phyloP scores from a whole-genome alignment of 2,888 invertebrate species.

The Machimus rusticus region DNA sequence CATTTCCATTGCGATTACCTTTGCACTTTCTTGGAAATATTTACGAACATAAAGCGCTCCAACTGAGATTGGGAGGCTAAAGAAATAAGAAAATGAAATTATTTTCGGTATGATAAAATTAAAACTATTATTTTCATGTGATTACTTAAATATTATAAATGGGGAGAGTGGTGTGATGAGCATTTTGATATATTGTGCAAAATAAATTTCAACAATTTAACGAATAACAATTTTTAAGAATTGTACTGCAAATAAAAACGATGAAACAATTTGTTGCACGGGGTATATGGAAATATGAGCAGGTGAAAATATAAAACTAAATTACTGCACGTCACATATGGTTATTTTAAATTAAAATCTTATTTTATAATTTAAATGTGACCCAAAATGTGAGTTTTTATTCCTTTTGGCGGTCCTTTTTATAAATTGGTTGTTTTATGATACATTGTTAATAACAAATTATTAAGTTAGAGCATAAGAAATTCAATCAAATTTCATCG shows the following conservation, averaged over 20 bases:
- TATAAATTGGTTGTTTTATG: too few relatives aligned
- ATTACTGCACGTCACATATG: not conserved
- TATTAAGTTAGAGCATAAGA: too few relatives aligned
- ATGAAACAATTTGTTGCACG: not conserved
- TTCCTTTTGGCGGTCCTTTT: too few relatives aligned
- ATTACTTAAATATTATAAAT: not conserved
- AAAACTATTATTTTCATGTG: not conserved
- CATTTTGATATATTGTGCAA: not conserved
- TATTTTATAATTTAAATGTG: too few relatives aligned
- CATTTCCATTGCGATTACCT: slow-evolving; percentile 85
- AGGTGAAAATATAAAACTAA: not conserved
- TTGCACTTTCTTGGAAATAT: slow-evolving; percentile 86
- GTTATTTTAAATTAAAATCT: not conserved
- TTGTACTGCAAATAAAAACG: not conserved
- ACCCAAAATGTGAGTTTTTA: too few relatives aligned
- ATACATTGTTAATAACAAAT: too few relatives aligned
- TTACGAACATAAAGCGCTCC: slow-evolving; percentile 88
- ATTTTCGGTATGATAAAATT: not conserved
- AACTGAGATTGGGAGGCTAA: slow-evolving; percentile 75
- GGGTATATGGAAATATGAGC: not conserved
- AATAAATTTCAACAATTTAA: not conserved
- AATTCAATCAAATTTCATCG: too few relatives aligned
- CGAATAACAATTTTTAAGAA: not conserved
- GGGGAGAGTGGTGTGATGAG: not conserved
- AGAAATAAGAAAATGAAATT: not conserved